Evolutionary conservation across 2,113 vertebrate genomes (phyloP).

Genomic region (Oncorhynchus clarkii): DNA sequence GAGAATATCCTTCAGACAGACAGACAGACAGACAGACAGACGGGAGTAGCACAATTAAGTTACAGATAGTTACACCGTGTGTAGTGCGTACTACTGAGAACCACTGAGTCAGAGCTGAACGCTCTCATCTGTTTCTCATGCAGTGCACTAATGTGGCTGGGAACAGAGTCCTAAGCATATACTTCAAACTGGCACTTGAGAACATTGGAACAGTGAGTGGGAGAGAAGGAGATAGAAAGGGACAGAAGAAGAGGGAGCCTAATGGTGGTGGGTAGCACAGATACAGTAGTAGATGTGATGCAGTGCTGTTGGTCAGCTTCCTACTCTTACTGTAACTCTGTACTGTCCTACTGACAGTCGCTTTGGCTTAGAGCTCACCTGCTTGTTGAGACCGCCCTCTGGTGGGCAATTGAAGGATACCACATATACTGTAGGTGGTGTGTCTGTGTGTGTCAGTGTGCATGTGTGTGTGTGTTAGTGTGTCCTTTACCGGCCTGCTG

Average conservation of each 20-base stretch:
- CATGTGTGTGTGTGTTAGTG: too few species aligned
- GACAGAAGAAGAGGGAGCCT: not conserved
- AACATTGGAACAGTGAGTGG: not conserved
- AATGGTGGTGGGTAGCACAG: not conserved
- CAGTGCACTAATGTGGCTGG: too few species aligned
- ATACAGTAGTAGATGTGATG: not conserved
- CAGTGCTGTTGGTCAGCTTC: not conserved
- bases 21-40: not conserved
- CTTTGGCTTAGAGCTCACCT: constrained; percentile 69
- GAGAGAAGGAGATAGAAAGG: not conserved
- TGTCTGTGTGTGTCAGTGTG: too few species aligned
- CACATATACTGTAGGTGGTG: too few species aligned
- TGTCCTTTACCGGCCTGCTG: too few species aligned
- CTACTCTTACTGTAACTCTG: not conserved
- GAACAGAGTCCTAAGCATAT: too few species aligned
- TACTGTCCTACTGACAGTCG: not conserved
- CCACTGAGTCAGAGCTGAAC: not conserved
- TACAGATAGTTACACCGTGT: not conserved
- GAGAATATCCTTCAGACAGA: not conserved
- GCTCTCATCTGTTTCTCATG: not conserved
- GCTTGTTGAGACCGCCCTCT: constrained; percentile 92
- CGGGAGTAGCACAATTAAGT: too few species aligned
- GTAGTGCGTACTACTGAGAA: not conserved
- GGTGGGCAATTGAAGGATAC: constrained; percentile 55
- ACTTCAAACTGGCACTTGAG: too few species aligned